These are phyloP conservation scores for Synergus japonicus DNA, from an alignment of 2,888 invertebrate genomes.

Conservation along the genomic window DNA sequence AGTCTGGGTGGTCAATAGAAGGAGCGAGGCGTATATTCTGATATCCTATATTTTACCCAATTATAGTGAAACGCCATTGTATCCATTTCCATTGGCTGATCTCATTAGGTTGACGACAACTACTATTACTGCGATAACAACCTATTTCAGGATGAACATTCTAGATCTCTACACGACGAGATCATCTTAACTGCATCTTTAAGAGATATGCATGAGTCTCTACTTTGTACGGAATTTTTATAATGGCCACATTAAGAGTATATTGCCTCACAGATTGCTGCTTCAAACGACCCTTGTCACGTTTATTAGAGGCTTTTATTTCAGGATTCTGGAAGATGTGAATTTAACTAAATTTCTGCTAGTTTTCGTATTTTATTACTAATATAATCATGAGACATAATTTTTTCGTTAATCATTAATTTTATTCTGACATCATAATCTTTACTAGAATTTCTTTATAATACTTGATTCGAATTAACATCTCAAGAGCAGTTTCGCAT, in stretches of 20 bases:
- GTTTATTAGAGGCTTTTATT: neutral
- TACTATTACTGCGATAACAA: conserved; percentile 22
- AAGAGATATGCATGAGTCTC: neutral
- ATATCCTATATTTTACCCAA: conserved; percentile 24
- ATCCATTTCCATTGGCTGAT: conserved; percentile 32
- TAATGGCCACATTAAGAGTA: conserved; percentile 10
- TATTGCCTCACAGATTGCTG: neutral
- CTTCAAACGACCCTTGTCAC: neutral
- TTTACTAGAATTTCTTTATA: neutral
- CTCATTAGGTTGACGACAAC: conserved; percentile 27
- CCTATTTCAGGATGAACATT: conserved; percentile 16
- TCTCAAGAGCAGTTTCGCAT: neutral
- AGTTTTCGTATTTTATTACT: neutral
- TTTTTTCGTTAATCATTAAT: too few relatives aligned
- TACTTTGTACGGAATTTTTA: conserved; percentile 1
- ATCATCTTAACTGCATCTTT: conserved; percentile 27
- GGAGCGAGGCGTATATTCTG: conserved; percentile 14
- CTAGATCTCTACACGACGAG: conserved; percentile 3
- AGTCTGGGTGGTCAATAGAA: conserved; percentile 19
- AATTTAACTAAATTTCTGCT: neutral
- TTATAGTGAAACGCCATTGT: conserved; percentile 31
- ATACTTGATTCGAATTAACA: neutral
- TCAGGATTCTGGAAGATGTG: neutral
- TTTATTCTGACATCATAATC: too few relatives aligned
- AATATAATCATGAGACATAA: neutral